Evolutionary conservation across 2,797 vertebrate species (phyloP).

Genomic region (Spheniscus humboldti): DNA sequence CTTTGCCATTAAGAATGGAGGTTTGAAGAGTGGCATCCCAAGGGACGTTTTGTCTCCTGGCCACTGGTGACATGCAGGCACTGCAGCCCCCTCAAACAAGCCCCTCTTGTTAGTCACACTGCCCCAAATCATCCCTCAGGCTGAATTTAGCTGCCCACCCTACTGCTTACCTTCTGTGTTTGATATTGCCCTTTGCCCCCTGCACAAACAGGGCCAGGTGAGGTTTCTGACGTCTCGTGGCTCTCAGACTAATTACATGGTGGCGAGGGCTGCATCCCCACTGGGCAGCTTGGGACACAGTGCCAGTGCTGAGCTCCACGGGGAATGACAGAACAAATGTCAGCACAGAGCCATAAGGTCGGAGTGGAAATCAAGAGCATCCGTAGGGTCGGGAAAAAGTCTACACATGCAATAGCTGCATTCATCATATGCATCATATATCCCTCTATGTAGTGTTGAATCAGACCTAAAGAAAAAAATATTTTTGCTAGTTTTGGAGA

Average conservation of each 20-base stretch:
- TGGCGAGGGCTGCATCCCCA: background rate
- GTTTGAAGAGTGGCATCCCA: background rate
- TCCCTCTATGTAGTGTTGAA: background rate
- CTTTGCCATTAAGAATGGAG: background rate
- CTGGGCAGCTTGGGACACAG: background rate
- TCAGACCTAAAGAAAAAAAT: background rate
- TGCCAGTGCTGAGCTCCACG: background rate
- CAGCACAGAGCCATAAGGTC: background rate
- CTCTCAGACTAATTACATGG: constrained; percentile 32
- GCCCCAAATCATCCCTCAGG: background rate
- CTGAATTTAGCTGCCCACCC: background rate
- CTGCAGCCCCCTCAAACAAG: background rate
- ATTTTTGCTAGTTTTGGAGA: background rate
- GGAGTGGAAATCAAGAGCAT: background rate
- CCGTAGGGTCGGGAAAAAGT: background rate
- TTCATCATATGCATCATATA: background rate
- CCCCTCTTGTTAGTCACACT: background rate
- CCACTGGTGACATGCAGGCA: fast-evolving
- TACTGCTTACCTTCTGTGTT: background rate
- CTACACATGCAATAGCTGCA: background rate
- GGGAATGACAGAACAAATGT: constrained; percentile 31
- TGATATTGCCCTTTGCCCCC: background rate
- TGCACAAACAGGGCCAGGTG: background rate
- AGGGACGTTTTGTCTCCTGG: background rate
- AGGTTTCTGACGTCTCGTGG: background rate